Evolutionary conservation across 2,888 invertebrate species (phyloP), one percentile per base, ranked within the genome.

Genomic region (Leucania comma): DNA sequence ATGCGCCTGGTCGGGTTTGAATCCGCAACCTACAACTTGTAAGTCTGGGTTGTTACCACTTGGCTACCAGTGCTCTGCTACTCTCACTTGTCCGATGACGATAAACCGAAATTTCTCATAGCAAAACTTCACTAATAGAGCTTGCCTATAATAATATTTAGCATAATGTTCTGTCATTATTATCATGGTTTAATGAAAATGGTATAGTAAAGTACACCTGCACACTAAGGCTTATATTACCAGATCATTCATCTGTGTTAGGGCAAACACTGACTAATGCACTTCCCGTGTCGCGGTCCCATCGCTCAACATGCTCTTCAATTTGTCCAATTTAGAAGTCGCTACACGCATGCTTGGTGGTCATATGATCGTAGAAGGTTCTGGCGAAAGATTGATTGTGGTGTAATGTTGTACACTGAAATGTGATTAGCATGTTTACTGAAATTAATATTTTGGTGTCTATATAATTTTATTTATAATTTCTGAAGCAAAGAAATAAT

Each of bases 231-330:
- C 58, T 72, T 73, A 69, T 64, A 68, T 59, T 70, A 74, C 68
- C 54, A 56, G 54, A 66, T 67, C 83, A 84, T 84, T 76, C 77
- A 81, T 81, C 84, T 73, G 54, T 68, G 72, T 84, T 84, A 83
- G n/a, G 57, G 59, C 67, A 77, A 77, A 72, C 77, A 77, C 69
- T 77, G 78, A 78, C 77, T 87, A 87, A 87, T 87, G 86, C 86
- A 80, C 72, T 85, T 87, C 78, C 79, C 82, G 73, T 87, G 85
- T 87, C 77, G 58, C 53, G 22, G 57, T 22, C 81, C 76, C 85
- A 82, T 81, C 84, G 75, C 75, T 84, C 85, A 86, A 80, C 83
- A 80, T 69, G 54, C 68, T 80, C 79, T 75, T 79, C 75, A 78
- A 76, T 72, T 78, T 78, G 68, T 82, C 70, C 66, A 73, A 82